These are phyloP conservation scores for Strix uralensis DNA, from an alignment of 2,113 vertebrate genomes.

Conservation along the genomic window DNA sequence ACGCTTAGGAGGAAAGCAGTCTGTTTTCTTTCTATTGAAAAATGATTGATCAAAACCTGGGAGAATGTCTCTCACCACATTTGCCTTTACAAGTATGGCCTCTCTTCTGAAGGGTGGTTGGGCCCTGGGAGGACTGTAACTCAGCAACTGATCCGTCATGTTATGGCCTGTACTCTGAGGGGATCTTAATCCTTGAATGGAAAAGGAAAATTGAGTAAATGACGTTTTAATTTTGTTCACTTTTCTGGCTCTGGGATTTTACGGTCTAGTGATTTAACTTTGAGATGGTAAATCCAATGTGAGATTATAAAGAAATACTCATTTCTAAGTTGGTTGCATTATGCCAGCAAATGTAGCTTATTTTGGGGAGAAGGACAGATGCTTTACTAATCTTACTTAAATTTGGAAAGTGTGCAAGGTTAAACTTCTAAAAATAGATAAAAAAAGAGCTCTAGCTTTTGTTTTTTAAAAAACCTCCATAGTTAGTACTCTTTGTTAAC, in stretches of 20 bases:
- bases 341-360: not conserved
- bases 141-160: not conserved
- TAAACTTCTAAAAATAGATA: not conserved
- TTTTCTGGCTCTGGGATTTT: slow-evolving; percentile 3
- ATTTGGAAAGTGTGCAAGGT: not conserved
- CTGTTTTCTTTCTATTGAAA: not conserved
- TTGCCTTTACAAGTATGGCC: not conserved
- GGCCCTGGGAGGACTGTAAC: not conserved
- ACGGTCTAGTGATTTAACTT: not conserved
- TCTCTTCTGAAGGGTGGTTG: not conserved
- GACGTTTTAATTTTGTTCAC: not conserved
- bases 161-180: not conserved
- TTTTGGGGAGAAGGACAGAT: not conserved
- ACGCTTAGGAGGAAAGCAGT: not conserved
- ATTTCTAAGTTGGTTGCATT: not conserved
- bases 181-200: not conserved
- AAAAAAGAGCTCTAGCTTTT: not conserved
- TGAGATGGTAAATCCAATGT: not conserved
- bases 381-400: not conserved
- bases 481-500: not conserved
- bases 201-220: not conserved
- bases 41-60: not conserved
- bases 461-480: not conserved
- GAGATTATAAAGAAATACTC: not conserved
- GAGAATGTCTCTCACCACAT: not conserved